These are phyloP conservation scores for Beaufortia kweichowensis DNA, from an alignment of 2,113 vertebrate genomes.

Conservation along the genomic window DNA sequence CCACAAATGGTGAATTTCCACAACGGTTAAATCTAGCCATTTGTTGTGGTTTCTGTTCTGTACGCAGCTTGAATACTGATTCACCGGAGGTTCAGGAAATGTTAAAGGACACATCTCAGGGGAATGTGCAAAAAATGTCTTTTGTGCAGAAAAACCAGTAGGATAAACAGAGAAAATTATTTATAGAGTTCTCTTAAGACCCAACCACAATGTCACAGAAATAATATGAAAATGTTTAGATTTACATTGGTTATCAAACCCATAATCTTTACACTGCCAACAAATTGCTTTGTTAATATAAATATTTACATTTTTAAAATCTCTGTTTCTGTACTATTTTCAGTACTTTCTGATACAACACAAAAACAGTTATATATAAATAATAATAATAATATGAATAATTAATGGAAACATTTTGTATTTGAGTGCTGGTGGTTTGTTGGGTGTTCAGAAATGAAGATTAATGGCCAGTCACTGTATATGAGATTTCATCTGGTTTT, in stretches of 20 bases:
- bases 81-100: neutral
- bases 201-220: neutral
- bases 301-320: no score
- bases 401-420: no score
- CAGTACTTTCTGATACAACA: no score
- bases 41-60: conserved; percentile 20
- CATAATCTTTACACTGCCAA: no score
- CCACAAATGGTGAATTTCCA: conserved; percentile 9
- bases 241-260: no score
- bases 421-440: no score
- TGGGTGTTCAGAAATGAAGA: neutral
- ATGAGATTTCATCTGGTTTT: neutral
- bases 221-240: neutral
- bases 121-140: neutral
- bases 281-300: no score
- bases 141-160: neutral
- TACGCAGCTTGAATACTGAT: conserved; percentile 13
- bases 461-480: neutral
- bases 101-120: neutral
- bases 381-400: no score
- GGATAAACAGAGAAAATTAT: neutral
- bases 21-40: conserved; percentile 31
- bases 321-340: no score
- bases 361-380: no score
- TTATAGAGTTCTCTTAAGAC: neutral